Evolutionary conservation across 1,140 invertebrate genomes (phyloP).

Genomic region (Venustaconcha ellipsiformis): DNA sequence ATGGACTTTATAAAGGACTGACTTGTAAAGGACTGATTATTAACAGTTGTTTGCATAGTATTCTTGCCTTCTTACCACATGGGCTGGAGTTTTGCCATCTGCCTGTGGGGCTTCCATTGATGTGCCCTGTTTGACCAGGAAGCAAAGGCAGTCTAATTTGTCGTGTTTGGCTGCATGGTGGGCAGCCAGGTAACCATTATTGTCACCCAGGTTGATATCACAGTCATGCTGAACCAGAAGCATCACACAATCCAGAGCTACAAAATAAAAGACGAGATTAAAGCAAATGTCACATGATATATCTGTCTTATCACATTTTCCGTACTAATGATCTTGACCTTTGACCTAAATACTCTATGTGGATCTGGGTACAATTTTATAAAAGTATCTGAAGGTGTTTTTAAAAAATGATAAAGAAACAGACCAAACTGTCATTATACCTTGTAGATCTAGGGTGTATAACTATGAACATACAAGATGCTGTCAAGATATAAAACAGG

Average conservation of each 20-base stretch:
- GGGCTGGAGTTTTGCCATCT: constrained; percentile 60
- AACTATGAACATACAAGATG: too few species aligned
- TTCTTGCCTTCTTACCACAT: constrained; percentile 53
- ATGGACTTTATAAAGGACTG: background rate
- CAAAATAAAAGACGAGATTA: background rate
- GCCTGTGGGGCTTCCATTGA: constrained; percentile 52
- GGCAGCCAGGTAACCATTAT: constrained; percentile 54
- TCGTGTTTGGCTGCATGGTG: constrained; percentile 63
- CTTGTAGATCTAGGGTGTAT: too few species aligned
- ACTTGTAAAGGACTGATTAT: background rate
- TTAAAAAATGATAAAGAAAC: too few species aligned
- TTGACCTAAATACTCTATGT: too few species aligned
- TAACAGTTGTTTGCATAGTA: background rate
- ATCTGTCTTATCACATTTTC: too few species aligned
- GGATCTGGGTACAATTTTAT: too few species aligned
- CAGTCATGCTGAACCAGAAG: constrained; percentile 64
- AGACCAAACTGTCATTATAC: too few species aligned
- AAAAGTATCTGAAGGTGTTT: too few species aligned
- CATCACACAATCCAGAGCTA: constrained; percentile 54
- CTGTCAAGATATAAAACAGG: too few species aligned
- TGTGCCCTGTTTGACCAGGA: constrained; percentile 64
- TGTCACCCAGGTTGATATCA: constrained; percentile 63
- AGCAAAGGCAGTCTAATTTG: constrained; percentile 60
- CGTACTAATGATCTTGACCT: too few species aligned
- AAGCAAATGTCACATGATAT: too few species aligned